Conservation (phyloP, 2,888 invertebrate genomes). For the Nomada flava region DNA sequence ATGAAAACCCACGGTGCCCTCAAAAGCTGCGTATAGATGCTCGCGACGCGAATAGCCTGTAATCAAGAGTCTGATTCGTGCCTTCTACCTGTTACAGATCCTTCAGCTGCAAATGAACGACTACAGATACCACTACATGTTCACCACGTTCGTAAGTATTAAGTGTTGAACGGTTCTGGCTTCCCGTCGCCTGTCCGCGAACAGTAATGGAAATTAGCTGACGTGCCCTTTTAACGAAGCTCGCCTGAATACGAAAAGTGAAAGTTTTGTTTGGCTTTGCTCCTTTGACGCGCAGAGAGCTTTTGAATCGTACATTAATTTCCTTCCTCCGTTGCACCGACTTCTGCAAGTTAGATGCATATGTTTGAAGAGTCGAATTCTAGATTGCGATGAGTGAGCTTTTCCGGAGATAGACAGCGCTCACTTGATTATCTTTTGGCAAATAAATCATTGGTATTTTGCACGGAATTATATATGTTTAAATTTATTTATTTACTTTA, state of each 20-base stretch:
- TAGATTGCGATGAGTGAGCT: too few species aligned
- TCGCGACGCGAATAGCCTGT: background rate
- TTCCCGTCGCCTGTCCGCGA: background rate
- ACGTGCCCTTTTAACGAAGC: constrained; percentile 2
- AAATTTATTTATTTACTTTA: too few species aligned
- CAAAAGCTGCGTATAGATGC: too few species aligned
- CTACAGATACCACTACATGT: constrained; percentile 97
- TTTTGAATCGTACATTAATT: constrained; percentile 35
- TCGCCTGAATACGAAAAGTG: constrained; percentile 10
- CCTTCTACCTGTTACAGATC: constrained; percentile 88
- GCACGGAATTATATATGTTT: too few species aligned
- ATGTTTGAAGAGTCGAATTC: background rate
- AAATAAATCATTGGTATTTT: too few species aligned
- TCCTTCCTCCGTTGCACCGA: constrained; percentile 3
- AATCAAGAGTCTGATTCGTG: constrained; percentile 5
- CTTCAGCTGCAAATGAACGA: constrained; percentile 98
- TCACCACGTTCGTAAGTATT: constrained; percentile 96
- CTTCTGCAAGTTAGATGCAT: constrained; percentile 16
- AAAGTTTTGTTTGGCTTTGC: constrained; percentile 22
- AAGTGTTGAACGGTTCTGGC: background rate
- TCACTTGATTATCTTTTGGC: too few species aligned
- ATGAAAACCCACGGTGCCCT: background rate
- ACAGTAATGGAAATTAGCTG: constrained; percentile 18
- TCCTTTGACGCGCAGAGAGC: constrained; percentile 27
- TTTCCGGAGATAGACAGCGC: too few species aligned